Base-by-base conservation (phyloP, 2,797 vertebrate genomes). In the Moxostoma hubbsi region DNA sequence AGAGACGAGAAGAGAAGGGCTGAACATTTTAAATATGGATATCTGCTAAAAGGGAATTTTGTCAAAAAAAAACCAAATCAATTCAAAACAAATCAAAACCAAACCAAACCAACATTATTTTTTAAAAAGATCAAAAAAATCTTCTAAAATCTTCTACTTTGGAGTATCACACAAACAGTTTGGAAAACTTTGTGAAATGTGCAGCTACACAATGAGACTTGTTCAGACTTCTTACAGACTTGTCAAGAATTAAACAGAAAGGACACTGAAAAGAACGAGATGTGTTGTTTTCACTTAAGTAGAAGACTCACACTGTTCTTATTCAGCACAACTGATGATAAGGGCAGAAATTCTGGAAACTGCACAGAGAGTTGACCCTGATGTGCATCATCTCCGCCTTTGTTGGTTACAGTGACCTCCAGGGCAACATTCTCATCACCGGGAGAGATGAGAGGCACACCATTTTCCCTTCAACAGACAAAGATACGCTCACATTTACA, bases 331-430 rank as follows among this genome's bases (percentile, higher is more conserved):
- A 88, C 6, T 0, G 94, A 93, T 2, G 93, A 92, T 24, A 96
- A 95, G 0, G 89, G 94, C 80, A 98, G 88, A 36, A 94, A 93
- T 11, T 95, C 92, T 0, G 96, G 95, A 77, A 98, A 94, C 3
- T 66, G 87, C 36, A 95, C 93, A 9, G 91, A 57, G 1, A 95
- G 82, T 79, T 87, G 92, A 16, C 93, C 94, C 88, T 96, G 95
- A 45, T 98, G 96, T 0, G 96, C 96, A 1, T 97, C 95, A 5
- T 98, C 96, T 0, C 96, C 96, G 9, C 93, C 91, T 51, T 72
- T 91, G 84, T 98, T 98, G 3, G 93, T 96, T 83, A 97, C 95
- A 0, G 92, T 96, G 87, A 98, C 90, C 89, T 95, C 94, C 83
- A 98, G 87, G 59, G 95, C 96, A 67, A 97, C 91, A 72, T 95